Evolutionary conservation across 2,113 vertebrate species (phyloP).

Genomic region (Cyprinodon brontotheroides): DNA sequence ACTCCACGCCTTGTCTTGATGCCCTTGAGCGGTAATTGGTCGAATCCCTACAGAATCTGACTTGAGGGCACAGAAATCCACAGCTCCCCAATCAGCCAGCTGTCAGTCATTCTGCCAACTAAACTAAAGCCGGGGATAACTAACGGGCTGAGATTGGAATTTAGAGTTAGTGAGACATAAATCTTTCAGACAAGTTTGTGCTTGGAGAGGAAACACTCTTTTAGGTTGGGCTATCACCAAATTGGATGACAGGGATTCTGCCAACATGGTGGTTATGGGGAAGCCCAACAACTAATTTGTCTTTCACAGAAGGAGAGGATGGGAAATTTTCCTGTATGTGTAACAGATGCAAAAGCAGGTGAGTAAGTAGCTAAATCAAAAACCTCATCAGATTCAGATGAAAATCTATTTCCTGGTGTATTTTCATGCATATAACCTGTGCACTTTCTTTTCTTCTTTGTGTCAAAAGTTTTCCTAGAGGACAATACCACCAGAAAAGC

Average conservation of each 20-base stretch:
- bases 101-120: constrained; percentile 74
- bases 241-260: constrained; percentile 59
- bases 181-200: constrained; percentile 70
- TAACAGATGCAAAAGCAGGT: constrained; percentile 28
- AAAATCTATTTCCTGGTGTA: not conserved
- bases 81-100: constrained; percentile 69
- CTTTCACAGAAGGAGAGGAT: constrained; percentile 30
- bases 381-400: not conserved
- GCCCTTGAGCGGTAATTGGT: constrained; percentile 78
- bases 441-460: constrained; percentile 20
- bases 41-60: constrained; percentile 72
- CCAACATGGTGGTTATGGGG: constrained; percentile 40
- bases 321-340: constrained; percentile 49
- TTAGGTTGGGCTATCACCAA: constrained; percentile 52
- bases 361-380: no score
- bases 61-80: constrained; percentile 73
- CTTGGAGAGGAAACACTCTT: constrained; percentile 55
- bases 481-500: constrained; percentile 27
- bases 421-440: constrained; percentile 12
- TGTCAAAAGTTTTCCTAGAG: constrained; percentile 28
- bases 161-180: constrained; percentile 71
- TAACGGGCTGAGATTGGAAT: constrained; percentile 71
- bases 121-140: constrained; percentile 69
- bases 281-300: constrained; percentile 54
- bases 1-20: constrained; percentile 68